Conservation (phyloP, 2,888 invertebrate species). For the Hypselothyrea guttata region DNA sequence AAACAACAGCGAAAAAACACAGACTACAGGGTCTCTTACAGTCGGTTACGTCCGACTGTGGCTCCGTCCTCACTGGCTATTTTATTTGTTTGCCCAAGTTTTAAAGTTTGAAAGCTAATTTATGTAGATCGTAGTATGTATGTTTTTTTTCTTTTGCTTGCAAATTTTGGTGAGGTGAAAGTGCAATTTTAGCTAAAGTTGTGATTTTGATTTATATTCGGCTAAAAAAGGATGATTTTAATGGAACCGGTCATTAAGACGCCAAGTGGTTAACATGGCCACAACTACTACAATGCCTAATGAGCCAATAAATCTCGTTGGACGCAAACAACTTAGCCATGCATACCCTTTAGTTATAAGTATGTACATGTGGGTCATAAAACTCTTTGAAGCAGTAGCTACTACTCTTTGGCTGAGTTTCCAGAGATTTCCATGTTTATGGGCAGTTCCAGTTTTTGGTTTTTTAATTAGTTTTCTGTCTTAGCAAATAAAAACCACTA, state of each 20-base stretch:
- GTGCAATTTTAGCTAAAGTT: constrained; percentile 44
- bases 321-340: constrained; percentile 41
- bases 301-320: constrained; percentile 67
- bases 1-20: too few relatives aligned
- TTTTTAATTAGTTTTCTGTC: constrained; percentile 61
- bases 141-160: constrained; percentile 20
- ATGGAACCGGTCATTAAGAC: constrained; percentile 45
- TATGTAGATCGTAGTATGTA: not conserved
- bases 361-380: constrained; percentile 50
- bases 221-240: constrained; percentile 22
- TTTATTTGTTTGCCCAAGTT: constrained; percentile 57
- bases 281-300: constrained; percentile 58
- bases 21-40: too few relatives aligned
- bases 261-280: constrained; percentile 55
- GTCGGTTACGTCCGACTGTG: too few relatives aligned
- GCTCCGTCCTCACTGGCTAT: too few relatives aligned
- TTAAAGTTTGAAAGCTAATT: constrained; percentile 38
- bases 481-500: constrained; percentile 7
- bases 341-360: constrained; percentile 20
- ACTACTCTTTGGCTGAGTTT: constrained; percentile 59
- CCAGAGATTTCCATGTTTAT: constrained; percentile 51
- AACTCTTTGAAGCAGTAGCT: constrained; percentile 61
- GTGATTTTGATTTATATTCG: constrained; percentile 7
- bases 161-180: constrained; percentile 62
- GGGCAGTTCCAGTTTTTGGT: constrained; percentile 54